These are phyloP conservation scores for Cyphomyrus plagiostoma DNA, from an alignment of 2,113 vertebrate genomes.

Conservation along the genomic window DNA sequence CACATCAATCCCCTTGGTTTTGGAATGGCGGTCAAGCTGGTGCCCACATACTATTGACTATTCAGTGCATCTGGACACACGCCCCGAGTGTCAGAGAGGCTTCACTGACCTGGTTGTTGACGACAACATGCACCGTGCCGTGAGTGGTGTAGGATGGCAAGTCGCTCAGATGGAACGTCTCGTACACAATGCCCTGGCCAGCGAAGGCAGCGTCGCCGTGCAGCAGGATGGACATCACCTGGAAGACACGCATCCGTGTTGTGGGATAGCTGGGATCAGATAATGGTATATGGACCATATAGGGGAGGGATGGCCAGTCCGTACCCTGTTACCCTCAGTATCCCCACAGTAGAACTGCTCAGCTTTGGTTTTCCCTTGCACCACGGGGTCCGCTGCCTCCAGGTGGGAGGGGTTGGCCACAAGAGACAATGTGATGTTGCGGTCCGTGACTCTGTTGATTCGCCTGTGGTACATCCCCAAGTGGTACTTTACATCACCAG, in stretches of 20 bases:
- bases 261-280: not conserved
- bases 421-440: slow-evolving; percentile 89
- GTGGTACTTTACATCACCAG: slow-evolving; percentile 95
- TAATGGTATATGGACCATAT: not conserved
- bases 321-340: slow-evolving; percentile 86
- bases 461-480: slow-evolving; percentile 96
- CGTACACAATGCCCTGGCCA: slow-evolving; percentile 92
- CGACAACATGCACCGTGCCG: slow-evolving; percentile 91
- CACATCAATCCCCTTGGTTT: not conserved
- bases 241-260: not conserved
- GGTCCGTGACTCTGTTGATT: slow-evolving; percentile 88
- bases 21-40: not conserved
- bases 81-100: not conserved
- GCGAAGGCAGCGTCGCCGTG: slow-evolving; percentile 94
- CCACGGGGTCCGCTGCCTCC: slow-evolving; percentile 89
- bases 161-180: slow-evolving; percentile 92
- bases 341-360: slow-evolving; percentile 98
- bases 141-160: slow-evolving; percentile 92
- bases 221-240: slow-evolving; percentile 97
- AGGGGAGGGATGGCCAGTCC: not conserved
- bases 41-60: not conserved
- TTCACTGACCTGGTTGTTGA: slow-evolving; percentile 89
- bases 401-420: slow-evolving; percentile 95
- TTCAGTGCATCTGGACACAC: not conserved
- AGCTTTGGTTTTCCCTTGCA: slow-evolving; percentile 94